Evolutionary conservation across 1,140 invertebrate species (phyloP).

Genomic region (Drosophila arawakana): DNA sequence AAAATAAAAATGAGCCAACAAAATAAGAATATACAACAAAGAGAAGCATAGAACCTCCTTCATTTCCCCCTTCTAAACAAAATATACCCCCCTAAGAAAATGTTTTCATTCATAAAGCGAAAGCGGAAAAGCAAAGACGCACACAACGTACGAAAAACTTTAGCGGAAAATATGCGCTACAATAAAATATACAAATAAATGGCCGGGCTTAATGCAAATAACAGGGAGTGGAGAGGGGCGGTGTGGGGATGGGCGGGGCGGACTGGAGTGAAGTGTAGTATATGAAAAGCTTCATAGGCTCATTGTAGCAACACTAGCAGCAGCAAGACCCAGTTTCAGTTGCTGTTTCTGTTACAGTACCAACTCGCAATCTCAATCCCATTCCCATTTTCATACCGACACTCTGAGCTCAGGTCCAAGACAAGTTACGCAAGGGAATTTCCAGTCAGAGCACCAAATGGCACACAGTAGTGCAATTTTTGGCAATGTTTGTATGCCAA

Average conservation of each 20-base stretch:
- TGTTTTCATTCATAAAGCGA: conserved; percentile 77
- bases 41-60: conserved; percentile 49
- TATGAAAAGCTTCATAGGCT: conserved; percentile 43
- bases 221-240: conserved; percentile 16
- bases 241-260: too few relatives aligned
- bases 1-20: conserved; percentile 77
- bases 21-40: conserved; percentile 43
- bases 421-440: conserved; percentile 62
- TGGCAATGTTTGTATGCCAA: conserved; percentile 25
- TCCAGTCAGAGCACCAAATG: conserved; percentile 69
- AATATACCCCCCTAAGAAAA: conserved; percentile 1
- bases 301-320: conserved; percentile 3
- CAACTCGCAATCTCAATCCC: neutral
- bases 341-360: too few relatives aligned
- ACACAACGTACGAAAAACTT: conserved; percentile 61
- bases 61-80: conserved; percentile 15
- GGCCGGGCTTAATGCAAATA: conserved; percentile 78
- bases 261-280: neutral
- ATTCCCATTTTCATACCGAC: neutral
- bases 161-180: conserved; percentile 78
- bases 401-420: neutral
- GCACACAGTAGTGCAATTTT: conserved; percentile 78
- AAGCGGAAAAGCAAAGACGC: conserved; percentile 18
- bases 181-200: conserved; percentile 83
- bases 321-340: conserved; percentile 1